These are phyloP conservation scores for Erebia ligea DNA, from an alignment of 2,888 invertebrate species.

Conservation along the genomic window DNA sequence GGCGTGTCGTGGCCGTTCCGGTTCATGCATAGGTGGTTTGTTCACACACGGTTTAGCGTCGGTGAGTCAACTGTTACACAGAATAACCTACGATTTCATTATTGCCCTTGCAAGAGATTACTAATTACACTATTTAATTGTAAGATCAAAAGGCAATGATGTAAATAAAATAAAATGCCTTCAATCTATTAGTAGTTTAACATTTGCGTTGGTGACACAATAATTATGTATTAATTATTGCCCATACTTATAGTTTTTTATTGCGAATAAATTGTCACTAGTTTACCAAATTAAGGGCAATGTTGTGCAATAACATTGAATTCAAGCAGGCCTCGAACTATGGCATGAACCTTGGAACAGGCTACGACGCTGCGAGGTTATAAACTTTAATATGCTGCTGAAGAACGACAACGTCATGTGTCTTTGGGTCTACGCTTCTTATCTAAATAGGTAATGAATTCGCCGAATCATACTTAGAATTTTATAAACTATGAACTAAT, in stretches of 20 bases:
- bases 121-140: background rate
- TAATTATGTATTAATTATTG: background rate
- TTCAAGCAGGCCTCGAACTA: constrained; percentile 50
- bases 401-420: background rate
- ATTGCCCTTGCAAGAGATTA: constrained; percentile 18
- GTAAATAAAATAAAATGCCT: background rate
- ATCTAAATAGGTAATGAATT: constrained; percentile 17
- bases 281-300: constrained; percentile 25
- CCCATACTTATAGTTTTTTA: background rate
- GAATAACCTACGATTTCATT: constrained; percentile 23
- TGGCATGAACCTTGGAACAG: constrained; percentile 18
- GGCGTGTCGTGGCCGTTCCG: constrained; percentile 29
- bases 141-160: background rate
- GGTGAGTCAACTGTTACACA: constrained; percentile 45
- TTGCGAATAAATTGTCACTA: background rate
- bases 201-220: background rate
- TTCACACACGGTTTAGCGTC: constrained; percentile 24
- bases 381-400: constrained; percentile 3
- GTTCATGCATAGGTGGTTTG: constrained; percentile 24
- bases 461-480: background rate
- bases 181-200: too few species aligned
- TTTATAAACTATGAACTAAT: background rate
- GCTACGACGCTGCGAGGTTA: constrained; percentile 9
- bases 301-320: constrained; percentile 52
- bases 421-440: constrained; percentile 1